Percentiles rank a stretch among this genome's conserved stretches.
These are phyloP conservation scores for Acanthornis magna DNA, from an alignment of 2,797 vertebrate species.

Conservation along the genomic window DNA sequence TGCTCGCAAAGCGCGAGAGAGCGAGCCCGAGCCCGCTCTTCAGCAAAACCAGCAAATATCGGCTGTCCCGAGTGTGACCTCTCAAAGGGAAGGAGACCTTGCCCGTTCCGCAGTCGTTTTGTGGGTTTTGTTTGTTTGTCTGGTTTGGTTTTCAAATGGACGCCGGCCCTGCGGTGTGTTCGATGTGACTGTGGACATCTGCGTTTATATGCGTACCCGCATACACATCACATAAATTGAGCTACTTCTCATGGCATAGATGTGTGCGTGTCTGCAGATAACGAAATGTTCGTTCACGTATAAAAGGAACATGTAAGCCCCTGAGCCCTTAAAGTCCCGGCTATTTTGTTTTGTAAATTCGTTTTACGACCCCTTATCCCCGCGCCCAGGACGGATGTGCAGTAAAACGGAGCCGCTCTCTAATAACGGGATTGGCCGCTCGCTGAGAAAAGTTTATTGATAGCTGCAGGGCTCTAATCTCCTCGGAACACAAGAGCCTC, in stretches of 20 bases:
- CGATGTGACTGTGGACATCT: background rate
- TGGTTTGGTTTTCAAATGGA: background rate
- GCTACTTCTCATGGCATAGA: background rate
- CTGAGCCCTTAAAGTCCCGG: background rate
- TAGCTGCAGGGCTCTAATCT: slow-evolving; percentile 87
- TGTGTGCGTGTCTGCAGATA: background rate
- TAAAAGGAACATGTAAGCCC: background rate
- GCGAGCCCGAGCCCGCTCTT: background rate
- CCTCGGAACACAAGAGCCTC: slow-evolving; percentile 84
- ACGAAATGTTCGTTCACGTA: background rate
- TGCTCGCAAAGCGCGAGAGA: background rate
- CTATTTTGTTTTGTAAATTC: slow-evolving; percentile 35
- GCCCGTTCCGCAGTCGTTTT: background rate
- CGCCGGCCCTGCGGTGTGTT: background rate
- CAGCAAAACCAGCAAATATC: background rate
- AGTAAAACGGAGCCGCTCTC: slow-evolving; percentile 68
- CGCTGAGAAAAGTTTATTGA: slow-evolving; percentile 80
- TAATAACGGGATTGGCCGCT: slow-evolving; percentile 75
- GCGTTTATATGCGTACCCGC: too few relatives aligned
- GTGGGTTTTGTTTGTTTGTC: rapidly evolving
- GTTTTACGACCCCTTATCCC: slow-evolving; percentile 63
- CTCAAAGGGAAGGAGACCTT: background rate
- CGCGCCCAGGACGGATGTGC: slow-evolving; percentile 66
- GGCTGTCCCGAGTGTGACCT: slow-evolving; percentile 6
- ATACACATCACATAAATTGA: too few relatives aligned